These are phyloP conservation scores for Etheostoma nigrum DNA, from an alignment of 2,797 vertebrate genomes.

Conservation along the genomic window DNA sequence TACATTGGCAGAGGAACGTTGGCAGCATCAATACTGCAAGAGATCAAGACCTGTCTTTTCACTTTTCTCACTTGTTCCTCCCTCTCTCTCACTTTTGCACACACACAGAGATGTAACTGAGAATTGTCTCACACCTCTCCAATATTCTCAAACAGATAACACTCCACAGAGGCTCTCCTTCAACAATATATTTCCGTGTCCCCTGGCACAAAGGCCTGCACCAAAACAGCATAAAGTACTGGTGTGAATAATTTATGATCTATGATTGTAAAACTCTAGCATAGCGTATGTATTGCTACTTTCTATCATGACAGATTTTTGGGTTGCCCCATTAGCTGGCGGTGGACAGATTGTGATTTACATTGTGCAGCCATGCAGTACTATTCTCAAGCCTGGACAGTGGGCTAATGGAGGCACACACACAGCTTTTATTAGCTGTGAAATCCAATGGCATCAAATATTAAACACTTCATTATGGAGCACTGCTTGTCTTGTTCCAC, in stretches of 20 bases:
- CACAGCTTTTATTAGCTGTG: constrained; percentile 84
- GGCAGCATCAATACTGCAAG: constrained; percentile 38
- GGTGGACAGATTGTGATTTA: constrained; percentile 79
- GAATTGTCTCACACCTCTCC: constrained; percentile 48
- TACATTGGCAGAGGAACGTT: constrained; percentile 40
- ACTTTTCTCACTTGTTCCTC: constrained; percentile 28
- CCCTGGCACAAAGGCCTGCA: constrained; percentile 54
- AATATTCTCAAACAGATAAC: constrained; percentile 48
- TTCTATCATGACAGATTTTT: constrained; percentile 69
- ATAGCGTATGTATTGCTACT: constrained; percentile 56
- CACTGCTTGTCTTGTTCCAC: constrained; percentile 82
- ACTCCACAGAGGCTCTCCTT: constrained; percentile 35
- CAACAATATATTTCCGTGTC: constrained; percentile 61
- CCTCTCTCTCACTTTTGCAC: constrained; percentile 1
- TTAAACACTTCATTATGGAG: constrained; percentile 86
- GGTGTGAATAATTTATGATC: constrained; percentile 77
- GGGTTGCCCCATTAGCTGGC: constrained; percentile 73
- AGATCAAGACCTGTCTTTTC: constrained; percentile 49
- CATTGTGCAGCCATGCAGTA: constrained; percentile 69
- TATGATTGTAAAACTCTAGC: constrained; percentile 66
- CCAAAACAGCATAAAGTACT: constrained; percentile 65
- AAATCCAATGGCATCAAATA: constrained; percentile 86
- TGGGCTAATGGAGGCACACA: constrained; percentile 81
- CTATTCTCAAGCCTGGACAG: constrained; percentile 72
- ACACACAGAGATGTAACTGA: constrained; percentile 23